A percentile compares a stretch with the other conserved stretches of the same genome.
Evolutionary conservation across 1,140 invertebrate genomes (phyloP).

Genomic region (Drosophila sucinea): DNA sequence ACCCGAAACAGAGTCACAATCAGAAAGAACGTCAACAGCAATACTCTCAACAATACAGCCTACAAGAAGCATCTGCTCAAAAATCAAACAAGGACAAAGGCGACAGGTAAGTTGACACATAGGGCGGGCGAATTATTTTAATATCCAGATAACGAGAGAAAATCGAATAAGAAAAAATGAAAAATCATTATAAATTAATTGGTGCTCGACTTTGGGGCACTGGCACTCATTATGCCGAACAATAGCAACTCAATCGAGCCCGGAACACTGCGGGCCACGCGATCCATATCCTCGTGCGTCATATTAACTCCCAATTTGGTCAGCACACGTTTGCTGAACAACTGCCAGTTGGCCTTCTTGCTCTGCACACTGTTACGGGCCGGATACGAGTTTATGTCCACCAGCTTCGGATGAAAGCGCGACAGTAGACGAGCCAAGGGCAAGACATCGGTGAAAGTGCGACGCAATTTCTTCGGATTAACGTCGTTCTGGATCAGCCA

Average conservation of each 20-base stretch:
- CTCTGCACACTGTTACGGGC: slow-evolving; percentile 86
- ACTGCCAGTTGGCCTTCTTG: slow-evolving; percentile 89
- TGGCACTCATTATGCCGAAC: slow-evolving; percentile 68
- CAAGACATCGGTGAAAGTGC: slow-evolving; percentile 85
- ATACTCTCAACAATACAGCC: slow-evolving; percentile 15
- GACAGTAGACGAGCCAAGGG: slow-evolving; percentile 89
- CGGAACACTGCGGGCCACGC: slow-evolving; percentile 85
- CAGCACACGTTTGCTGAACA: slow-evolving; percentile 88
- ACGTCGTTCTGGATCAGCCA: slow-evolving; percentile 36
- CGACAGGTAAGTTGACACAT: neutral
- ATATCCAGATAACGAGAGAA: too few species aligned
- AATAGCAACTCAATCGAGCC: slow-evolving; percentile 87
- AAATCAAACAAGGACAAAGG: neutral
- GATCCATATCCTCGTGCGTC: slow-evolving; percentile 85
- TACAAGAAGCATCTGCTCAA: slow-evolving; percentile 6
- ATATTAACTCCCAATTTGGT: slow-evolving; percentile 86
- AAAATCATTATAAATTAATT: neutral
- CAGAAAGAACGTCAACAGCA: slow-evolving; percentile 14
- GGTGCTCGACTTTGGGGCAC: neutral
- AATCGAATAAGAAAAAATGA: too few species aligned
- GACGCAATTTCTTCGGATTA: slow-evolving; percentile 29
- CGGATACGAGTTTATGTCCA: slow-evolving; percentile 89
- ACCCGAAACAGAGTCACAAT: slow-evolving; percentile 1
- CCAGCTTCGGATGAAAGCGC: slow-evolving; percentile 87
- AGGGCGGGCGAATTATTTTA: neutral